Percentiles rank a stretch among this genome's conserved stretches.
Evolutionary conservation across 2,113 vertebrate species (phyloP).

Genomic region (Dunckerocampus dactyliophorus): DNA sequence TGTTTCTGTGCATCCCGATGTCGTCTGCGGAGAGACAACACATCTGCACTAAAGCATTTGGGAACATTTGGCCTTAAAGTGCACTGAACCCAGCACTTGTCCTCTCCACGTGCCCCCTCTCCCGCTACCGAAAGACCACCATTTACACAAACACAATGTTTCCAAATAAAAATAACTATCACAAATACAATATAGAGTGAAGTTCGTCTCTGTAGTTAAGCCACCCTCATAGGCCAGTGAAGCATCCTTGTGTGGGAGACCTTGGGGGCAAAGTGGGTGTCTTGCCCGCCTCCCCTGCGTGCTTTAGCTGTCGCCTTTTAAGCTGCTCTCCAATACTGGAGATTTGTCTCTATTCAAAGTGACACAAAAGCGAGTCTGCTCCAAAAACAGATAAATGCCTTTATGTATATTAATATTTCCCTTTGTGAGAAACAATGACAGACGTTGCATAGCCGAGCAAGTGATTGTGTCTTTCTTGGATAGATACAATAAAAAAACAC

Average conservation of each 20-base stretch:
- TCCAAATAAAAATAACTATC: too few relatives aligned
- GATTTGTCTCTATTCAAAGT: constrained; percentile 8
- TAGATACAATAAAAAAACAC: not conserved
- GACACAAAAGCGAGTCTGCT: not conserved
- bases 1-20: constrained; percentile 15
- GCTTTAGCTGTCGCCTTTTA: too few relatives aligned
- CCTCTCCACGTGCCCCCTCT: not conserved
- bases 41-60: constrained; percentile 45
- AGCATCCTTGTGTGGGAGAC: too few relatives aligned
- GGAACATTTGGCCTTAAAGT: constrained; percentile 45
- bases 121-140: not conserved
- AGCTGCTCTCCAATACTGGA: constrained; percentile 22
- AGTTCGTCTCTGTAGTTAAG: too few relatives aligned
- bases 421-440: constrained; percentile 10
- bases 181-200: too few relatives aligned
- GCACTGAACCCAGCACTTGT: constrained; percentile 27
- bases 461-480: not conserved
- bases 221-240: too few relatives aligned
- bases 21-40: constrained; percentile 23
- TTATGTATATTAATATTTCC: constrained; percentile 18
- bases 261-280: too few relatives aligned
- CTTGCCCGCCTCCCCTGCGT: too few relatives aligned
- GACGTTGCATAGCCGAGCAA: constrained; percentile 1
- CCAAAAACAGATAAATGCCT: not conserved
- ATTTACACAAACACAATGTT: too few relatives aligned